Evolutionary conservation across 1,140 invertebrate genomes (phyloP).

Genomic region (Drosophila santomea): DNA sequence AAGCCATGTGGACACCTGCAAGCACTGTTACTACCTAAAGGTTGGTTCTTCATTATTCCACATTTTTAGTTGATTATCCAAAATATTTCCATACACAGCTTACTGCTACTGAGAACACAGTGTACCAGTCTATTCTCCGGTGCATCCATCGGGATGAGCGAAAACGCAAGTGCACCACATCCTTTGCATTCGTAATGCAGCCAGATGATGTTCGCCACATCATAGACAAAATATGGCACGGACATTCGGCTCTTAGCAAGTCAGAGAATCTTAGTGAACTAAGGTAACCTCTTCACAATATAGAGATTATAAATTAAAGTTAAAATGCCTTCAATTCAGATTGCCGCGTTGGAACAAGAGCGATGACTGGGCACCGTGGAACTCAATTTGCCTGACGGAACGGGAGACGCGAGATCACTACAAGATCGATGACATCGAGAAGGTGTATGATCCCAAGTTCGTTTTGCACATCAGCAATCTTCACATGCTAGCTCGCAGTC

Average conservation of each 20-base stretch:
- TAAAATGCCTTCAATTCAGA: constrained; percentile 16
- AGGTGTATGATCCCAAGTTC: constrained; percentile 85
- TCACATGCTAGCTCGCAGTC: constrained; percentile 73
- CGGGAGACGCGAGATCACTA: constrained; percentile 87
- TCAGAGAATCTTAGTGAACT: constrained; percentile 85
- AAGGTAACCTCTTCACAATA: constrained; percentile 55
- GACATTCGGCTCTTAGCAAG: constrained; percentile 87
- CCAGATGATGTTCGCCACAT: constrained; percentile 87
- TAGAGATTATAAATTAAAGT: not conserved
- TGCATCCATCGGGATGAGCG: constrained; percentile 86
- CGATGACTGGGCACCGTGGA: constrained; percentile 89
- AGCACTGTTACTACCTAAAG: constrained; percentile 77
- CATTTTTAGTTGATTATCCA: not conserved
- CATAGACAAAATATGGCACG: constrained; percentile 88
- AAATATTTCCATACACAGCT: constrained; percentile 25
- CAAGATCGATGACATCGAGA: constrained; percentile 83
- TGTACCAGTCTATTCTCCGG: constrained; percentile 86
- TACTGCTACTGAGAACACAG: constrained; percentile 69
- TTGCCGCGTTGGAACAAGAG: constrained; percentile 86
- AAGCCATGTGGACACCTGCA: constrained; percentile 80
- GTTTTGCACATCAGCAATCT: constrained; percentile 71
- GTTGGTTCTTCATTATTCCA: constrained; percentile 22
- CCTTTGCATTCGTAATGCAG: constrained; percentile 86
- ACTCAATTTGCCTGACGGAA: constrained; percentile 87
- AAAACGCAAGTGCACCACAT: constrained; percentile 84